Evolutionary conservation across 2,888 invertebrate genomes (phyloP), one percentile per base, ranked within the genome.

Genomic region (Drosophila quasianomalipes): DNA sequence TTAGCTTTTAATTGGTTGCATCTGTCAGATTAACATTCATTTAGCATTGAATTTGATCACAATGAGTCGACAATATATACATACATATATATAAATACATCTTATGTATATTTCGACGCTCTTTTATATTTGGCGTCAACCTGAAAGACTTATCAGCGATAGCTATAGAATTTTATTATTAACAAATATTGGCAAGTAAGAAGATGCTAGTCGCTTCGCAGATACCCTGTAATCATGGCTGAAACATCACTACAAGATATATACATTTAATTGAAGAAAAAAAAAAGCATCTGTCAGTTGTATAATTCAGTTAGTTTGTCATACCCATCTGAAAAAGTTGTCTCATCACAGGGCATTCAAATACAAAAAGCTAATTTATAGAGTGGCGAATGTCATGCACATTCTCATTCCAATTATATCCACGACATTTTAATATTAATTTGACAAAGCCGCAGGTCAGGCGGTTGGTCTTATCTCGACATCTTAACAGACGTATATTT

Each of bases 281-380:
- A 44, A 14, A 22, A 1, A 14, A 7, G 12, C 4, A 28, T 12
- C 1, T 49, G 49, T 19, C 19, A 6, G 3, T 37, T 41, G 10
- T 5, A n/a, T 41, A n/a, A 5, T 41, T 10, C 10, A 9, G 9
- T 16, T 9, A 31, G 2, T 0, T 12, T 12, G 54, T 26, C 54
- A 26, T 55, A 55, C 37, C 37, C 28, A 4, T 16, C 2, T 6
- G 12, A 3, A 19, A 4, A 1, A 2, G 2, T 35, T 5, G 3
- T 16, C 10, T 16, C 4, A 28, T 4, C 30, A 41, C 51, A 41
- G 69, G 69, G 70, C 49, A 70, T 37, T 19, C 14, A 59, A 39
- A 55, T 63, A 78, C 68, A 82, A 79, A 73, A 81, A 69, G 68
- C 63, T 76, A 87, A 85, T 82, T 86, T 83, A 62, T 70, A 58